Percentiles rank a stretch among this genome's conserved stretches.
Evolutionary conservation across 30 jellyfish, hydroid and myxozoan genomes (phyloP).

Genomic region (Turritopsis dohrnii): DNA sequence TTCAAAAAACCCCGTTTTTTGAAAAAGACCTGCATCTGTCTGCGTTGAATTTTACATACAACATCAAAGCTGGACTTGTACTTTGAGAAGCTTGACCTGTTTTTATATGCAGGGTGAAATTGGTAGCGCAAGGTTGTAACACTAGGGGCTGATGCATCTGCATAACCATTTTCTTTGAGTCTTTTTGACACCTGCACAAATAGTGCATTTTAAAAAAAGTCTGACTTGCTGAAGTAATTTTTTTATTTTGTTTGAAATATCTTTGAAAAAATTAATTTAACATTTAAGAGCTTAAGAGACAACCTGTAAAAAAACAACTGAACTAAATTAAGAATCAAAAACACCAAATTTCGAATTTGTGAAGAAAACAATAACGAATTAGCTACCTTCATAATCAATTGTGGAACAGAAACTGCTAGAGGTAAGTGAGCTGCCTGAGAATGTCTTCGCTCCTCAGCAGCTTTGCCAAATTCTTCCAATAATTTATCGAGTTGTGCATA

Average conservation of each 20-base stretch:
- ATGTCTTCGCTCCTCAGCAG: conserved; percentile 28
- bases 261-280: no score
- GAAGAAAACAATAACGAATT: no score
- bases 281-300: no score
- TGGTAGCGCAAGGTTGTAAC: conserved; percentile 4
- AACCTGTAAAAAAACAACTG: no score
- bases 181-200: no score
- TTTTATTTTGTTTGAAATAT: no score
- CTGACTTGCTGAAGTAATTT: no score
- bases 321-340: no score
- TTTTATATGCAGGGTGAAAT: not conserved
- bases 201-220: no score
- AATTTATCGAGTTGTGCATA: not conserved
- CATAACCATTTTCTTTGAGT: not conserved
- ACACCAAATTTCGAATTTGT: no score
- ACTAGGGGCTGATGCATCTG: not conserved
- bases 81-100: not conserved
- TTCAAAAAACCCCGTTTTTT: no score
- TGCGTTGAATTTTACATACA: conserved; percentile 2
- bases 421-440: conserved; percentile 16
- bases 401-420: conserved; percentile 29
- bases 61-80: conserved; percentile 4
- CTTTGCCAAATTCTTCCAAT: conserved; percentile 29
- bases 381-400: conserved; percentile 19
- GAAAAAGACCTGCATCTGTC: conserved; percentile 1